Base-by-base conservation (phyloP, 2,888 invertebrate species). In the Pocota personata region DNA sequence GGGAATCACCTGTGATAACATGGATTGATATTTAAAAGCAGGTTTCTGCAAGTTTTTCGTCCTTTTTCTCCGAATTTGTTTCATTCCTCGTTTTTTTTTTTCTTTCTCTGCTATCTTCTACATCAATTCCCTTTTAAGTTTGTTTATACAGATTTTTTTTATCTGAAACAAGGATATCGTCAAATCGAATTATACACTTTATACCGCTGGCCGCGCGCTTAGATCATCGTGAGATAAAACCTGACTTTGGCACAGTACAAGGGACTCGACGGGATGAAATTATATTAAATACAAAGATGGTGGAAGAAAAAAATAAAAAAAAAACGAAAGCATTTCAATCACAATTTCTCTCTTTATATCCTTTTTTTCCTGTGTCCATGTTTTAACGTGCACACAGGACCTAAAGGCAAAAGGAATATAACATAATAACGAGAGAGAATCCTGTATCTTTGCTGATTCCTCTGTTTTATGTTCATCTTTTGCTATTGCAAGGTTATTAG, bases 381-480 rank as follows among this genome's bases (percentile, higher is more conserved):
- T 50, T 62, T 64, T 43, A 55, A 62, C 43, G 30, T 48, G 24
- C 19, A 43, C 46, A 77, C 16, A 50, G 2, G 32, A 30, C 35
- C 48, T 24, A 16, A 35, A 46, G 52, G 52, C 50, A 37, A 35
- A 69, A 19, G 32, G n/a, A 71, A 46, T 21, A 24, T 48, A 32
- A 40, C 50, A 57, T 52, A 76, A 64, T 57, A 69, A 62, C 24
- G 12, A 14, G 7, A 14, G 7, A 43, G 37, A 57, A 62, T 58
- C 43, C 52, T 60, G 50, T 77, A 57, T 73, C 72, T 78, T 60
- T 73, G 55, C 57, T 69, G 73, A 80, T 80, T 84, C 57, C 35
- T 71, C 84, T 71, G 79, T 80, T 76, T 84, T 80, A 75, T 71
- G 71, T 55, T 80, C 67, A 75, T 75, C 69, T 76, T 64, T 84